phyloP scores from a whole-genome alignment of 2,888 invertebrate genomes.

The Drosophila borealis region DNA sequence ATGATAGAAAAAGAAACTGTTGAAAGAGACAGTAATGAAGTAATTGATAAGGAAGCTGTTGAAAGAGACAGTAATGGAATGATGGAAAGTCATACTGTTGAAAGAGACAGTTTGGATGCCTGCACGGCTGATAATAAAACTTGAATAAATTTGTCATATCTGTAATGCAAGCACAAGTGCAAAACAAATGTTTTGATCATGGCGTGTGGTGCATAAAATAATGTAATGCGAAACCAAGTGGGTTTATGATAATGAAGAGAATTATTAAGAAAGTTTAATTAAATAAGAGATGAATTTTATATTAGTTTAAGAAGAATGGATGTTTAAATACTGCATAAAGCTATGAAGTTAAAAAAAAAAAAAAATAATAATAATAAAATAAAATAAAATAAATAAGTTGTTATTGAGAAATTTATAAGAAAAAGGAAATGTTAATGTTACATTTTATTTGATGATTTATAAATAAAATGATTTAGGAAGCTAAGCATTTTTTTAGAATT shows the following conservation, averaged over 20 bases:
- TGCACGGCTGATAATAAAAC: constrained; percentile 1
- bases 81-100: neutral
- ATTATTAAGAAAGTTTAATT: neutral
- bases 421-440: constrained; percentile 4
- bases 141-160: constrained; percentile 1
- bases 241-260: neutral
- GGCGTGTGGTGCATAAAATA: constrained; percentile 1
- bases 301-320: too few species aligned
- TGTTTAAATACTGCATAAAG: too few species aligned
- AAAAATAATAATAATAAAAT: too few species aligned
- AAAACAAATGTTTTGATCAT: constrained; percentile 7
- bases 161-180: constrained; percentile 3
- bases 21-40: neutral
- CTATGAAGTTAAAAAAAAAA: too few species aligned
- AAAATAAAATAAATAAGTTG: too few species aligned
- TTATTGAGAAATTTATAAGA: constrained; percentile 1
- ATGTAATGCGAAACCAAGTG: constrained; percentile 2
- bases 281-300: neutral
- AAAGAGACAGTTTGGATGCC: constrained; percentile 4
- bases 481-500: constrained; percentile 1
- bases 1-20: neutral
- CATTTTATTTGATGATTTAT: constrained; percentile 6
- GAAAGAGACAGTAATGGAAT: neutral
- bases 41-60: neutral
- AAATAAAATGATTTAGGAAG: constrained; percentile 2